A percentile compares a stretch with the other conserved stretches of the same genome.
These are phyloP conservation scores for Empis livida DNA, from an alignment of 2,888 invertebrate genomes.

Conservation along the genomic window DNA sequence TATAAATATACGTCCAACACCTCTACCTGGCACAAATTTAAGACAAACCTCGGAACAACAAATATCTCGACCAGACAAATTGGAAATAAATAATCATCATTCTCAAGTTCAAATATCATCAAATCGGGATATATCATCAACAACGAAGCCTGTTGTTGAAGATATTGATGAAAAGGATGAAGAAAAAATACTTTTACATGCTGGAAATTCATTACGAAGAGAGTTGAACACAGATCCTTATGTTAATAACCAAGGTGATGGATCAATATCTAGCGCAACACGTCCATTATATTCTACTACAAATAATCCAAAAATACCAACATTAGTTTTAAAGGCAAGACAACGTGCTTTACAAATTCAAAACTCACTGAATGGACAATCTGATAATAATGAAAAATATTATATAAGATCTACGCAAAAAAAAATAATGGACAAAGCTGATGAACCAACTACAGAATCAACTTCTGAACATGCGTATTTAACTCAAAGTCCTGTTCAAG, in stretches of 20 bases:
- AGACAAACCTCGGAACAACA: slow-evolving; percentile 8
- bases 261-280: slow-evolving; percentile 48
- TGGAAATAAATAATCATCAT: slow-evolving; percentile 14
- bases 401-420: slow-evolving; percentile 19
- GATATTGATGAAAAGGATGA: slow-evolving; percentile 36
- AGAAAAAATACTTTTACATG: slow-evolving; percentile 35
- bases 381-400: slow-evolving; percentile 28
- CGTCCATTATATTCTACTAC: slow-evolving; percentile 56
- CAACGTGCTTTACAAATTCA: slow-evolving; percentile 32
- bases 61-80: slow-evolving; percentile 13
- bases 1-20: slow-evolving; percentile 16
- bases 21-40: slow-evolving; percentile 9
- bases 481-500: slow-evolving; percentile 40
- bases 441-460: slow-evolving; percentile 42
- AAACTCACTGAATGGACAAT: slow-evolving; percentile 7
- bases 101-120: slow-evolving; percentile 12
- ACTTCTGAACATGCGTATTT: slow-evolving; percentile 39
- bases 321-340: slow-evolving; percentile 39
- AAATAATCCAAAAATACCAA: slow-evolving; percentile 42
- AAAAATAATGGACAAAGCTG: slow-evolving; percentile 22
- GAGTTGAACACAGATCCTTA: slow-evolving; percentile 41
- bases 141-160: slow-evolving; percentile 43
- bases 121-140: slow-evolving; percentile 8
- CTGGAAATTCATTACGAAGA: slow-evolving; percentile 48
- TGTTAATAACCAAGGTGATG: slow-evolving; percentile 28